Conservation (phyloP, 2,113 vertebrate genomes). For the Archilochus colubris region DNA sequence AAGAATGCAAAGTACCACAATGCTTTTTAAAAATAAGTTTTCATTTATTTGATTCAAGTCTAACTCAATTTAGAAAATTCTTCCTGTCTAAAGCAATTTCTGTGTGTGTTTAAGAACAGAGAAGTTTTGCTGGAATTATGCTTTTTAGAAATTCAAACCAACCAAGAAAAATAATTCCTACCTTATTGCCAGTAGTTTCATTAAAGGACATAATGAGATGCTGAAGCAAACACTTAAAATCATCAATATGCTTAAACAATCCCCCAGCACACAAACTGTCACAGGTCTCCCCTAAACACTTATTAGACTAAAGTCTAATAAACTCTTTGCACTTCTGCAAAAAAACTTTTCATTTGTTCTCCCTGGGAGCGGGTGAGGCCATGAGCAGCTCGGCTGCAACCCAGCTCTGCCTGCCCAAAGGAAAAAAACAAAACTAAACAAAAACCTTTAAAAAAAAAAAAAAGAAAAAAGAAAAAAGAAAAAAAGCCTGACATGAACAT, state of each 20-base stretch:
- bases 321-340: background rate
- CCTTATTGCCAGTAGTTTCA: constrained; percentile 9
- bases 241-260: background rate
- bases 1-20: constrained; percentile 34
- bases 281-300: background rate
- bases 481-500: background rate
- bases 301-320: background rate
- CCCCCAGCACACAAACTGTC: background rate
- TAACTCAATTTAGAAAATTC: constrained; percentile 69
- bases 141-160: constrained; percentile 58
- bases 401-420: background rate
- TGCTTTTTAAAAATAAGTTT: constrained; percentile 67
- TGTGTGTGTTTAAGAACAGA: background rate
- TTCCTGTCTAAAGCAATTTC: constrained; percentile 63
- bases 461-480: background rate
- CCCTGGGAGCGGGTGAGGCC: background rate
- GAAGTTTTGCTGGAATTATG: constrained; percentile 59
- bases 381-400: background rate
- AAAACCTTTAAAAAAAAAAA: too few relatives aligned
- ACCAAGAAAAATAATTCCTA: background rate
- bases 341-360: background rate
- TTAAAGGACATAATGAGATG: background rate
- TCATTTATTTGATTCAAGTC: constrained; percentile 70
- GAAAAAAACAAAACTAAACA: background rate
- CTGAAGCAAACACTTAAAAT: background rate